phyloP scores from a whole-genome alignment of 2,113 vertebrate species.

The Lichenostomus cassidix region DNA sequence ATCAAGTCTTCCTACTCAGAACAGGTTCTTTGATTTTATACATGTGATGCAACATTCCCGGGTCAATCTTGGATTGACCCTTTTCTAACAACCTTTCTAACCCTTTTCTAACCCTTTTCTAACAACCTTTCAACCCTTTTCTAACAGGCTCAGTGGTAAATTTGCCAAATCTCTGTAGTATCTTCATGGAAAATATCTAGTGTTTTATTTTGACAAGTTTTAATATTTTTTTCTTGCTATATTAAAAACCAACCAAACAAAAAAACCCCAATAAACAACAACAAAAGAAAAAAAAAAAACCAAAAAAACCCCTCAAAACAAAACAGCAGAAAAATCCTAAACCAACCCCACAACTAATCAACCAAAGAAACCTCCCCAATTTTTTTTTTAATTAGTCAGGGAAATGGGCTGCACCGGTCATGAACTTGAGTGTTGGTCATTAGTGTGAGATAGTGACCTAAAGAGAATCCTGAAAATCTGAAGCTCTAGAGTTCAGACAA shows the following conservation, averaged over 20 bases:
- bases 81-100: not conserved
- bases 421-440: not conserved
- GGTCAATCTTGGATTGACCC: not conserved
- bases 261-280: not conserved
- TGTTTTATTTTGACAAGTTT: not conserved
- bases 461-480: not conserved
- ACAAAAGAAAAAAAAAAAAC: too few species aligned
- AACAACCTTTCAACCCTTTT: too few species aligned
- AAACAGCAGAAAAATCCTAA: not conserved
- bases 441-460: fast-evolving
- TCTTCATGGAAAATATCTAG: not conserved
- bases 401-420: not conserved
- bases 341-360: not conserved
- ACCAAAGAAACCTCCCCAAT: fast-evolving
- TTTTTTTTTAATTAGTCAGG: not conserved
- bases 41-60: not conserved
- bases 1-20: not conserved
- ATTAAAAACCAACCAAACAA: not conserved
- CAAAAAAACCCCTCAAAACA: fast-evolving
- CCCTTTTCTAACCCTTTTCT: too few species aligned
- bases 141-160: not conserved
- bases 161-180: not conserved
- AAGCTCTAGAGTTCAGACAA: not conserved
- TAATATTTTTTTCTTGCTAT: not conserved
- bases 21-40: not conserved